Conservation (phyloP, 2,888 invertebrate genomes). For the Hirtodrosophila duncani region DNA sequence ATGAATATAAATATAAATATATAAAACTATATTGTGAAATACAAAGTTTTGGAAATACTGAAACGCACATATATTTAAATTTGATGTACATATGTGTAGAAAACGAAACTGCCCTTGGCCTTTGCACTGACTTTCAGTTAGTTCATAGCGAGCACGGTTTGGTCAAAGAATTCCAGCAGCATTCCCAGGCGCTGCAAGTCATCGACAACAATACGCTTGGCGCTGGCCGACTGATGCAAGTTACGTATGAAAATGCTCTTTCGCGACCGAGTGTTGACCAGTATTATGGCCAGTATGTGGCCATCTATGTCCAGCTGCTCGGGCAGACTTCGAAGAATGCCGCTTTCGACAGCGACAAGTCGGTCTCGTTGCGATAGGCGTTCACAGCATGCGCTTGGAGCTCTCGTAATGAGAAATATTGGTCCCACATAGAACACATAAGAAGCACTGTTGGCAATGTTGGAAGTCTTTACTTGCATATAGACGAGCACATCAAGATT, state of each 20-base stretch:
- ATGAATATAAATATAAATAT: no score
- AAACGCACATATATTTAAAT: no score
- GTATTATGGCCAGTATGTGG: conserved; percentile 77
- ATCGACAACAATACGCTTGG: conserved; percentile 81
- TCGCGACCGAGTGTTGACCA: conserved; percentile 81
- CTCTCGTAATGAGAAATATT: conserved; percentile 85
- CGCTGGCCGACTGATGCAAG: conserved; percentile 80
- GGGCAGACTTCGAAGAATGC: conserved; percentile 87
- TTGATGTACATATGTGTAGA: no score
- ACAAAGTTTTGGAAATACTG: background rate
- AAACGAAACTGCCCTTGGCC: conserved; percentile 7
- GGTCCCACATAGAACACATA: conserved; percentile 91
- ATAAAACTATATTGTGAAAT: no score
- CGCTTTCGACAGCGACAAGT: conserved; percentile 85
- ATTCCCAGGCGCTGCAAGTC: conserved; percentile 81
- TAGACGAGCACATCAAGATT: conserved; percentile 90
- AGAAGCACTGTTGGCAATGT: conserved; percentile 89
- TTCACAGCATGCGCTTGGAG: conserved; percentile 88
- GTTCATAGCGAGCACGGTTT: conserved; percentile 48
- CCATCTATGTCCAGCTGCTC: conserved; percentile 83
- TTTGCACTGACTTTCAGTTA: conserved; percentile 32
- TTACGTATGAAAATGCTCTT: conserved; percentile 86
- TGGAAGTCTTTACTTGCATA: conserved; percentile 91
- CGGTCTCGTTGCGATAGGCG: conserved; percentile 87
- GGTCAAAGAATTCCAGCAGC: conserved; percentile 55